These are phyloP conservation scores for Aselliscus stoliczkanus DNA, from an alignment of 2,797 vertebrate genomes.

Conservation along the genomic window DNA sequence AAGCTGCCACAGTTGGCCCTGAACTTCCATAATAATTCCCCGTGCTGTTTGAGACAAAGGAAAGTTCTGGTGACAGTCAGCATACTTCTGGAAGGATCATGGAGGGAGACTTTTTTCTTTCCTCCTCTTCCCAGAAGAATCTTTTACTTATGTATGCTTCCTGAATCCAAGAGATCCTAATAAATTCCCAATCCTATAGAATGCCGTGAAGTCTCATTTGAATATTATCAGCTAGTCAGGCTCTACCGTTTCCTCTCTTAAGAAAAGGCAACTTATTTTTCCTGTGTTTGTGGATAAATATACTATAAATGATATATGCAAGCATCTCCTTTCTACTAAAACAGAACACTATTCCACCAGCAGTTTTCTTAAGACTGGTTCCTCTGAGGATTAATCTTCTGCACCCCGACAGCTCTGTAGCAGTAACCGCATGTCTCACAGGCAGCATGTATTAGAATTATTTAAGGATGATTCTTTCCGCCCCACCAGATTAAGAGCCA, in stretches of 20 bases:
- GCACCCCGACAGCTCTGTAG: not conserved
- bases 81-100: not conserved
- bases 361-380: not conserved
- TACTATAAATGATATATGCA: not conserved
- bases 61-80: conserved; percentile 1
- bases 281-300: not conserved
- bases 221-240: not conserved
- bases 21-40: not conserved
- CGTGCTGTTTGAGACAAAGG: not conserved
- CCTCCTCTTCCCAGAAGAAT: not conserved
- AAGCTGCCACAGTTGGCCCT: not conserved
- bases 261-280: conserved; percentile 7
- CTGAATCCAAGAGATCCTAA: not conserved
- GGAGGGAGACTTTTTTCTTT: not conserved
- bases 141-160: not conserved
- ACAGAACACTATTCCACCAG: not conserved
- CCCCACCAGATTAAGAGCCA: not conserved
- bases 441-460: not conserved
- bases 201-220: not conserved
- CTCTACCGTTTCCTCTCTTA: not conserved
- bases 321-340: not conserved
- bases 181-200: conserved; percentile 23
- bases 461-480: not conserved
- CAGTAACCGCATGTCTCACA: not conserved
- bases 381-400: not conserved